Base-by-base conservation (phyloP, 2,888 invertebrate species). In the Phoronis australis region DNA sequence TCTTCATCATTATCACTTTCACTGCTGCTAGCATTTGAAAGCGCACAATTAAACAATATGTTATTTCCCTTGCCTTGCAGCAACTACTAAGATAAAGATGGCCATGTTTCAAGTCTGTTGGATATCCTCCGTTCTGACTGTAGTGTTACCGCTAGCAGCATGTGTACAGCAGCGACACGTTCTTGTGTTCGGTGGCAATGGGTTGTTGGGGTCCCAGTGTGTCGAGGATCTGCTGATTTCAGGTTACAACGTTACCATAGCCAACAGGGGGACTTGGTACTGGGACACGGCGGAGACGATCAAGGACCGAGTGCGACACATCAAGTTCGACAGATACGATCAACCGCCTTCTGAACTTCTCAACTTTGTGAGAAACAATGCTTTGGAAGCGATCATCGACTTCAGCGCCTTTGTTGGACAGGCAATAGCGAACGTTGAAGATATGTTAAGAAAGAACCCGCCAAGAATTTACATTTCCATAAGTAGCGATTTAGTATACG, bases 401-500 rank as follows among this genome's bases (percentile, higher is more conserved):
- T 79, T 80, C 59, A 78, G 77, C 57, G 78, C 71, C 0, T 79
- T 77, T 56, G 71, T 72, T 40, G 62, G 67, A 0, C 59, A 70
- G 51, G 73, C 69, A n/a, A 60, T 78, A n/a, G 56, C 60, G 6
- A 69, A 76, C 26, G 65, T 68, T 2, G 49, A 75, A 27, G 59
- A 66, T n/a, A 46, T 73, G 23, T 50, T 79, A 2, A 52, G n/a
- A n/a, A n/a, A 65, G 18, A 68, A 65, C 18, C 71, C 71, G 50
- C 64, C 69, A 15, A 62, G 65, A 26, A 51, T 74, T 5, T 80
- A 80, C 50, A 65, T 80, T 9, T 76, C 73, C 57, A 77, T 80
- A 42, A 79, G 79, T 55, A 73, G 77, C 0, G 80, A 79, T 59
- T 78, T 78, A 2, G 75, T 80, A 1, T 80, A 80, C 55, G 79